Conservation (phyloP, 2,797 vertebrate species). For the Aeoliscus strigatus region DNA sequence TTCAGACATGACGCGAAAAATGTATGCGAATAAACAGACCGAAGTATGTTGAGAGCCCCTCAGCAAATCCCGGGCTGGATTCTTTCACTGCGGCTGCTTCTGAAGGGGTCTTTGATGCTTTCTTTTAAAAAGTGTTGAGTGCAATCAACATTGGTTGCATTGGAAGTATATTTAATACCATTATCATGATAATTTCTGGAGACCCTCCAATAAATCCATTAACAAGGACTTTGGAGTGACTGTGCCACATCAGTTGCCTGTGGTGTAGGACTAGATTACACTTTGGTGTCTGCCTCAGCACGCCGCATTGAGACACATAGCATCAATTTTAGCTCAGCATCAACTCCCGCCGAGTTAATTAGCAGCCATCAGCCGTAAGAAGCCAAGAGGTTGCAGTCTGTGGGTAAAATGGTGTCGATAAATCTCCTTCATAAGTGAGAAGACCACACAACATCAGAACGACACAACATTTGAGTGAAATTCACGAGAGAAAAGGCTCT, state of each 20-base stretch:
- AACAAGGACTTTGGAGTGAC: slow-evolving; percentile 33
- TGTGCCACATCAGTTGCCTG: slow-evolving; percentile 22
- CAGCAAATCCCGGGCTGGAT: slow-evolving; percentile 39
- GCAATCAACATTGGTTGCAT: slow-evolving; percentile 55
- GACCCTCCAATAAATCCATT: slow-evolving; percentile 50
- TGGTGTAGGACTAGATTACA: slow-evolving; percentile 27
- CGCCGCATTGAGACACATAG: slow-evolving; percentile 25
- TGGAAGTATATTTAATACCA: slow-evolving; percentile 50
- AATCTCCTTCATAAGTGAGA: background rate
- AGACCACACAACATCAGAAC: background rate
- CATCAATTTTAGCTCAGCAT: slow-evolving; percentile 11
- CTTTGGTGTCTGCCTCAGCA: slow-evolving; percentile 25
- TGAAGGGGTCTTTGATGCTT: slow-evolving; percentile 66
- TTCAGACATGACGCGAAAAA: slow-evolving; percentile 46
- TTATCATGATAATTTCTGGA: slow-evolving; percentile 63
- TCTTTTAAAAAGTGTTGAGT: slow-evolving; percentile 61
- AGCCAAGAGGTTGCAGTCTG: background rate
- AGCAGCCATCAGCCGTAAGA: background rate
- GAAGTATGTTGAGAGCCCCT: slow-evolving; percentile 63
- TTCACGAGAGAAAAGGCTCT: slow-evolving; percentile 9
- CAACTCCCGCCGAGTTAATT: slow-evolving; percentile 7
- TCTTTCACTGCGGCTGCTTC: slow-evolving; percentile 43
- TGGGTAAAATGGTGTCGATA: slow-evolving; percentile 4
- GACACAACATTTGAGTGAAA: background rate
- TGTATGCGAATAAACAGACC: slow-evolving; percentile 46